Percentiles rank a stretch among this genome's conserved stretches.
Evolutionary conservation across 2,797 vertebrate species (phyloP).

Genomic region (Falco biarmicus): DNA sequence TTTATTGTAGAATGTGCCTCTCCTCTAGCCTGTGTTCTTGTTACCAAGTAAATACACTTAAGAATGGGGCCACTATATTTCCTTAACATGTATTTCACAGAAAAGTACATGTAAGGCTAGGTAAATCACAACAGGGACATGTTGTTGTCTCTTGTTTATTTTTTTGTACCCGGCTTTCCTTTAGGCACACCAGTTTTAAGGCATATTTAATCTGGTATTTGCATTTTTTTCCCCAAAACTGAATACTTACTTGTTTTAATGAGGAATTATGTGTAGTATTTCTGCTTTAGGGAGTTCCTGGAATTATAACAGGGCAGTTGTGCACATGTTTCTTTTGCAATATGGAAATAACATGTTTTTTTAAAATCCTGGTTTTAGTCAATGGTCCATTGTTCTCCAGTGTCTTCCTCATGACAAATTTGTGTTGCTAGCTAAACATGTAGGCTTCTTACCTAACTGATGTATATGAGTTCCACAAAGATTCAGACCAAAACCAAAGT

Average conservation of each 20-base stretch:
- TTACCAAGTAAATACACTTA: neutral
- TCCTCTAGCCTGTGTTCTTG: neutral
- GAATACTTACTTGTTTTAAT: neutral
- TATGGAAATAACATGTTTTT: neutral
- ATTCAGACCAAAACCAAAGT: constrained; percentile 10
- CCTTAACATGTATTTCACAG: neutral
- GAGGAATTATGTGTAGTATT: neutral
- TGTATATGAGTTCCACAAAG: neutral
- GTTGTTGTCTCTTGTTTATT: neutral
- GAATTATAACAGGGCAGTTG: neutral
- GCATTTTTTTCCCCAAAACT: neutral
- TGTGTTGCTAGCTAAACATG: neutral
- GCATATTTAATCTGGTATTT: neutral
- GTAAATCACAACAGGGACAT: neutral
- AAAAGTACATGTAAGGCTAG: neutral
- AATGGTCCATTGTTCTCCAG: neutral
- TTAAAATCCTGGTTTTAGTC: neutral
- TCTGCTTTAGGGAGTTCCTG: neutral
- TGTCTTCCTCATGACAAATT: neutral
- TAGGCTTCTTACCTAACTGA: neutral
- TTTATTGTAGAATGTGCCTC: neutral
- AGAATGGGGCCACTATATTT: neutral
- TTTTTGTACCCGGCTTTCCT: neutral
- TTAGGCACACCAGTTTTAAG: neutral
- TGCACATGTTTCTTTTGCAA: neutral